These are phyloP conservation scores for Garra rufa DNA, from an alignment of 2,113 vertebrate species.

Conservation along the genomic window DNA sequence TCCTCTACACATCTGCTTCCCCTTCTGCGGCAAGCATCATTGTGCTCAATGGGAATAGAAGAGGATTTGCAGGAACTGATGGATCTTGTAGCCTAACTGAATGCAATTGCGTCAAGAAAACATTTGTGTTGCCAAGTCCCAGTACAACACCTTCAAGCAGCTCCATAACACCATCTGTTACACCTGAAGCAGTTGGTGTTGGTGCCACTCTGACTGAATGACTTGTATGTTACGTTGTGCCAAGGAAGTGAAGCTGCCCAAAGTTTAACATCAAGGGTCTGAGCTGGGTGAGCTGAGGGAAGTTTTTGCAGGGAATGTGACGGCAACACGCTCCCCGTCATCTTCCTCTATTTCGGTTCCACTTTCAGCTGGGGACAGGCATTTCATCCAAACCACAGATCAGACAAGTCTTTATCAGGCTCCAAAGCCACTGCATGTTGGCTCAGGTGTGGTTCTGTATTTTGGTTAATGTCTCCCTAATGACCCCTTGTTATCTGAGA, in stretches of 20 bases:
- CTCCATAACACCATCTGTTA: neutral
- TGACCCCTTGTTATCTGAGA: neutral
- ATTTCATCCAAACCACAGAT: neutral
- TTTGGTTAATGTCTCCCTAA: neutral
- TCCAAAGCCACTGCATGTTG: neutral
- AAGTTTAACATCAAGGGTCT: neutral
- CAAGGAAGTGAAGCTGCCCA: neutral
- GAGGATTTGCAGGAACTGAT: neutral
- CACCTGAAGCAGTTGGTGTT: neutral
- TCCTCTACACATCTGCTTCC: neutral
- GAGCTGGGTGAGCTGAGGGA: neutral
- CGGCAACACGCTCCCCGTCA: neutral
- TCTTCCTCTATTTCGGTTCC: neutral
- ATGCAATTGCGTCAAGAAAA: neutral
- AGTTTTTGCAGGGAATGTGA: neutral
- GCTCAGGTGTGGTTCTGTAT: neutral
- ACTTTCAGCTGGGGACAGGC: neutral
- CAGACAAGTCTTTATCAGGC: neutral
- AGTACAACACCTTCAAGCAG: neutral
- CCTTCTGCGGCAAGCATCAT: neutral
- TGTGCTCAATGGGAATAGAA: neutral
- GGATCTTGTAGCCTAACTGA: neutral
- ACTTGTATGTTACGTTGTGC: neutral
- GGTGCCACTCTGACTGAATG: neutral
- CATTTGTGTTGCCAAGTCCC: neutral